Evolutionary conservation across 2,113 vertebrate genomes (phyloP), one percentile per base, ranked within the genome.

Genomic region (Beaufortia kweichowensis): DNA sequence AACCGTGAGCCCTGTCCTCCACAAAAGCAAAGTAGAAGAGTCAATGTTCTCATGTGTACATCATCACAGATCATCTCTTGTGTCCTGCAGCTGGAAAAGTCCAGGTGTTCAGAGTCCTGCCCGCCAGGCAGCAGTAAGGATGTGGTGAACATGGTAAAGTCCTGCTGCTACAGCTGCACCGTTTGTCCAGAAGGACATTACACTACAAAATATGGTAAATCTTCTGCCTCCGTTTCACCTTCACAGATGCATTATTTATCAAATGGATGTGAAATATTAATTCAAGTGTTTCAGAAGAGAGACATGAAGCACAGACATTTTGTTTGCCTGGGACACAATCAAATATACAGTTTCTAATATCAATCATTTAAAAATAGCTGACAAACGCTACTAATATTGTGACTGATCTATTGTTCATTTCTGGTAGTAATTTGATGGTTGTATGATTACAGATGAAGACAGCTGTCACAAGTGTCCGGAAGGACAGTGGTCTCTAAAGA

Each of bases 91-190:
- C 7, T 63, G 1, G 82, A 79, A 56, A 3, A 23, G 43, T 83
- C 78, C 1, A 79, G 74, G 50, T 89, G 85, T 55, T 83, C 85
- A 19, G 5, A 77, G 7, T 15, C 23, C 17, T 90, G 87, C 7
- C 0, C 1, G 1, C 77, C 76, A n/a, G 87, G 85, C 1, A 66
- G n/a, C 0, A 60, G 26, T 2, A 90, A 85, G 79, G 86, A 81
- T 50, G 79, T 87, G 14, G 66, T 78, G 2, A 80, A 83, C 10
- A 39, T 10, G 9, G 35, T 39, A 39, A 65, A 79, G 2, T 79
- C 81, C 56, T 90, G 88, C 66, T 88, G 87, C 80, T 88, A 88
- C 75, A 76, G 17, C 48, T 90, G 87, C 46, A 55, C 57, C 4
- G 0, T 0, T 0, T 88, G 87, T 77, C 0, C 1, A 17, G 85